phyloP scores from a whole-genome alignment of 2,797 vertebrate species.

The Sebastes matsubarae region DNA sequence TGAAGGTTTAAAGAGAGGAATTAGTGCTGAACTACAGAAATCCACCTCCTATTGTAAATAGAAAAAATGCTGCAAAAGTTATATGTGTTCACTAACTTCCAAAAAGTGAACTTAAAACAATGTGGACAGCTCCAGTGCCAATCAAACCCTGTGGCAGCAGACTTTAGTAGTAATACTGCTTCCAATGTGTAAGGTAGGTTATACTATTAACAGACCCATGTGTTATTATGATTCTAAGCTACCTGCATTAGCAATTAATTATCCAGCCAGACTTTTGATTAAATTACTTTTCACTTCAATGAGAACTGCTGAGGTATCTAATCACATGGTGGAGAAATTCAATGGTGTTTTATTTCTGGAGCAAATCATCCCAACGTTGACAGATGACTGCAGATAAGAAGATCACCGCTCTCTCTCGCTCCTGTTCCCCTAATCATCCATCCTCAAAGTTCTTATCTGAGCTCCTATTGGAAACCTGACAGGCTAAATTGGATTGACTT shows the following conservation, averaged over 20 bases:
- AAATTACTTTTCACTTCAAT: conserved; percentile 2
- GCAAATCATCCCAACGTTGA: conserved; percentile 37
- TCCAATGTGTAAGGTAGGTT: background rate
- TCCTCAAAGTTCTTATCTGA: conserved; percentile 56
- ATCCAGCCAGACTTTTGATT: conserved; percentile 11
- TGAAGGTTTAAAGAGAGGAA: background rate
- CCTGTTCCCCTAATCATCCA: conserved; percentile 39
- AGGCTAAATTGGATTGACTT: conserved; percentile 74
- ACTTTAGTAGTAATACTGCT: background rate
- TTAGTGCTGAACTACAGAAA: background rate
- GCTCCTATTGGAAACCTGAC: conserved; percentile 61
- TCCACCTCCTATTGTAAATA: background rate
- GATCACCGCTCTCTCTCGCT: conserved; percentile 41
- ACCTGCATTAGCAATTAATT: conserved; percentile 22
- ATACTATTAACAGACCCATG: background rate
- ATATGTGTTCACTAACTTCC: no score
- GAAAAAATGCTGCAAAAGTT: background rate
- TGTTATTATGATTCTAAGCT: background rate
- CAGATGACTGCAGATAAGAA: conserved; percentile 59
- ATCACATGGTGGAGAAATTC: conserved; percentile 17
- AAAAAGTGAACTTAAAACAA: background rate
- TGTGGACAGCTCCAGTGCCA: background rate
- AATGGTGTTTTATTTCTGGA: conserved; percentile 40
- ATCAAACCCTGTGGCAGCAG: background rate
- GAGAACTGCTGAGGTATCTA: conserved; percentile 17